Evolutionary conservation across 1,140 invertebrate species (phyloP).

Genomic region (Sitophilus oryzae): DNA sequence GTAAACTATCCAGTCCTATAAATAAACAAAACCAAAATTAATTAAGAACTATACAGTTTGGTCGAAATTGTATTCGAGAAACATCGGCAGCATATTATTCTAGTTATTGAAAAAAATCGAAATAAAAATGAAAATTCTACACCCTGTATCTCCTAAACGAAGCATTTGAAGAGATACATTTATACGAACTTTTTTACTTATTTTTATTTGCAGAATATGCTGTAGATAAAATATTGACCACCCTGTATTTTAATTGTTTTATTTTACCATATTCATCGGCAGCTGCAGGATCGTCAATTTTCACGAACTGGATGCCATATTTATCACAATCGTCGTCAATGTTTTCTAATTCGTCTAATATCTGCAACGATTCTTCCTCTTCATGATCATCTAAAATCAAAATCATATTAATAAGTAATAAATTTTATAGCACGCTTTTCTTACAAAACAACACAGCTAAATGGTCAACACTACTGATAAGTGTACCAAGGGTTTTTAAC

Average conservation of each 20-base stretch:
- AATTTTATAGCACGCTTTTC: slow-evolving; percentile 40
- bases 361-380: slow-evolving; percentile 77
- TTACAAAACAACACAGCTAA: slow-evolving; percentile 90
- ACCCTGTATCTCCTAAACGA: too few species aligned
- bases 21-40: neutral
- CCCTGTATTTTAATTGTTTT: neutral
- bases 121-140: too few species aligned
- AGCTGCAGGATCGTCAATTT: slow-evolving; percentile 80
- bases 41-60: neutral
- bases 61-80: neutral
- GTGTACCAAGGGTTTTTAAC: slow-evolving; percentile 75
- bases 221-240: neutral
- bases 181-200: too few species aligned
- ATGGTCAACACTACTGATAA: slow-evolving; percentile 86
- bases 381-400: slow-evolving; percentile 73
- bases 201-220: too few species aligned
- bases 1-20: slow-evolving; percentile 65
- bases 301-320: slow-evolving; percentile 89
- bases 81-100: too few species aligned
- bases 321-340: slow-evolving; percentile 91
- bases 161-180: too few species aligned
- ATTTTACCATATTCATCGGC: slow-evolving; percentile 66
- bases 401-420: too few species aligned
- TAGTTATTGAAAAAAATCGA: too few species aligned
- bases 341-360: slow-evolving; percentile 80